phyloP scores from a whole-genome alignment of 2,113 vertebrate species.

The Lipotes vexillifer region DNA sequence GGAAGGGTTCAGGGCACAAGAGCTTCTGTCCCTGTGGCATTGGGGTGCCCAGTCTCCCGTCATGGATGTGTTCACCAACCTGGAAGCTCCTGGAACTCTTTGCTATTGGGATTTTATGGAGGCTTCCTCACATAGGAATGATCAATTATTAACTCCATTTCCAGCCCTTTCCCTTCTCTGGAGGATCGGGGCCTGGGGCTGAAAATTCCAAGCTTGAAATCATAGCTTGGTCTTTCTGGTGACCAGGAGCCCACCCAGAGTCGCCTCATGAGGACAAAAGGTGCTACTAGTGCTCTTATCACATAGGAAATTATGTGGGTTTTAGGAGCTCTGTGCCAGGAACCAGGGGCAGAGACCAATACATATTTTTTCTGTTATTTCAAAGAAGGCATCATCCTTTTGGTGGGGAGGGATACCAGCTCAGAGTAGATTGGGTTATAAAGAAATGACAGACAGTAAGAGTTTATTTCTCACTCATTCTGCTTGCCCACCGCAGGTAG shows the following conservation, averaged over 20 bases:
- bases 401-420: background rate
- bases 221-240: background rate
- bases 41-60: background rate
- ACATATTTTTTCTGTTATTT: background rate
- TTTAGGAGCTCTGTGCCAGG: background rate
- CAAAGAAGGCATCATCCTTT: background rate
- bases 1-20: background rate
- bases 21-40: background rate
- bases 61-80: background rate
- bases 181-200: background rate
- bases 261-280: background rate
- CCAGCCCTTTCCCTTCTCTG: background rate
- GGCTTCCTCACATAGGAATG: background rate
- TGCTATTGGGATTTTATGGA: background rate
- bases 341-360: background rate
- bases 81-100: background rate
- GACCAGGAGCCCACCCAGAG: background rate
- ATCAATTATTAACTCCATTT: background rate
- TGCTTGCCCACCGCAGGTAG: background rate
- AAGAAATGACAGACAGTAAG: background rate
- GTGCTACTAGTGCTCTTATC: background rate
- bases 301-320: background rate
- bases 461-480: background rate
- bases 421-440: background rate
- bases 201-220: background rate